Evolutionary conservation across 2,113 vertebrate genomes (phyloP).

Genomic region (Hymenochirus boettgeri): DNA sequence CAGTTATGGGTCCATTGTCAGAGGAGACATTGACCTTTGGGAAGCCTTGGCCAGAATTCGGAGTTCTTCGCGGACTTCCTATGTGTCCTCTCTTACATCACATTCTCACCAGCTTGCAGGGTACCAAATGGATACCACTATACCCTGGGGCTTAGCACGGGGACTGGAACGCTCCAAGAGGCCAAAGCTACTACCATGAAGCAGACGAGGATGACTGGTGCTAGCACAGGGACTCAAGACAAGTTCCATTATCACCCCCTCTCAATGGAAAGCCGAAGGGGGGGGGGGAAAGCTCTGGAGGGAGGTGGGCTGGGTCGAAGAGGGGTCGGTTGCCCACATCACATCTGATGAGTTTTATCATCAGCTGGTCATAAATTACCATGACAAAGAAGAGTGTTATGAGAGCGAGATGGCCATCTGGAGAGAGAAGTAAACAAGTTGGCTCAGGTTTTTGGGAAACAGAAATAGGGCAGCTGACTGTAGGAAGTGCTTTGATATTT

Average conservation of each 20-base stretch:
- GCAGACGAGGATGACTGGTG: slow-evolving; percentile 87
- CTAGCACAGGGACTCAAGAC: slow-evolving; percentile 70
- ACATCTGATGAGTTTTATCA: slow-evolving; percentile 89
- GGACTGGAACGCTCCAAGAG: slow-evolving; percentile 58
- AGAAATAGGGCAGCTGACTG: neutral
- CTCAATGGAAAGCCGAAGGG: slow-evolving; percentile 26
- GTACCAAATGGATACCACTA: slow-evolving; percentile 88
- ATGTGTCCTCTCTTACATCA: slow-evolving; percentile 70
- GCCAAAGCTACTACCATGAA: slow-evolving; percentile 76
- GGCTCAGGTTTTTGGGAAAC: neutral
- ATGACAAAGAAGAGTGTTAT: slow-evolving; percentile 18
- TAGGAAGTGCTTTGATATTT: slow-evolving; percentile 40
- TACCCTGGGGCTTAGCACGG: slow-evolving; percentile 67
- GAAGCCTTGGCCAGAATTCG: slow-evolving; percentile 79
- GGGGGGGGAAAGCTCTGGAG: slow-evolving; percentile 2
- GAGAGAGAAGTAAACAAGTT: slow-evolving; percentile 14
- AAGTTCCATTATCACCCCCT: slow-evolving; percentile 14
- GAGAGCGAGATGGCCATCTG: slow-evolving; percentile 14
- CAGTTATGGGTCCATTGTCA: slow-evolving; percentile 54
- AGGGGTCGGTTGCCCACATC: slow-evolving; percentile 16
- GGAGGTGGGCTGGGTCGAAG: no score
- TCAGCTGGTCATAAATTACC: slow-evolving; percentile 58
- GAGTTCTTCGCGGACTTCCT: slow-evolving; percentile 73
- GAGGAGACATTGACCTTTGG: slow-evolving; percentile 81
- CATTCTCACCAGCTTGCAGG: slow-evolving; percentile 74